These are phyloP conservation scores for Chaunax sp. DNA, from an alignment of 2,797 vertebrate genomes.

Conservation along the genomic window DNA sequence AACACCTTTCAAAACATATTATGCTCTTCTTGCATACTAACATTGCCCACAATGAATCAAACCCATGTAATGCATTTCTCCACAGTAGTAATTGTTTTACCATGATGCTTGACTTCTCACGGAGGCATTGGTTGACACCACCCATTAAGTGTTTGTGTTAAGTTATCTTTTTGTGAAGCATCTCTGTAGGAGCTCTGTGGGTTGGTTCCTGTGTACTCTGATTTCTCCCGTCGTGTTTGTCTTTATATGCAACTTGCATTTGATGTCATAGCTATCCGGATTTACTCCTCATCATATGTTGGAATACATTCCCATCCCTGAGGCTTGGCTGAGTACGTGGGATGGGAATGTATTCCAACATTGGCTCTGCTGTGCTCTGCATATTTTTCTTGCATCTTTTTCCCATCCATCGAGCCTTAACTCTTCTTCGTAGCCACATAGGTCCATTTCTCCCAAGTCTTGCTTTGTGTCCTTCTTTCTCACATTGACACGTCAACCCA, in stretches of 20 bases:
- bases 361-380: conserved; percentile 12
- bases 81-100: background rate
- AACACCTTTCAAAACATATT: conserved; percentile 6
- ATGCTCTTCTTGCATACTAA: conserved; percentile 10
- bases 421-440: conserved; percentile 29
- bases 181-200: conserved; percentile 13
- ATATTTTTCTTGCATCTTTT: conserved; percentile 42
- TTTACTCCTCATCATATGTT: conserved; percentile 52
- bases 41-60: background rate
- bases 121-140: background rate
- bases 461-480: conserved; percentile 14
- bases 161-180: conserved; percentile 18
- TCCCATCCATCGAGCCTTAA: conserved; percentile 11
- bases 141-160: conserved; percentile 34
- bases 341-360: too few relatives aligned
- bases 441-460: conserved; percentile 24
- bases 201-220: conserved; percentile 22
- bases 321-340: conserved; percentile 12
- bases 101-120: background rate
- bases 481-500: conserved; percentile 16
- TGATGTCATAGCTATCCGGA: conserved; percentile 53
- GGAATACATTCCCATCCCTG: conserved; percentile 45
- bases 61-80: background rate
- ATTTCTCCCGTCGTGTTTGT: conserved; percentile 12
- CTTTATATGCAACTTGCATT: conserved; percentile 19